Evolutionary conservation across 35 echinoderm and acorn worm genomes (phyloP).

Genomic region (Eucidaris tribuloides): DNA sequence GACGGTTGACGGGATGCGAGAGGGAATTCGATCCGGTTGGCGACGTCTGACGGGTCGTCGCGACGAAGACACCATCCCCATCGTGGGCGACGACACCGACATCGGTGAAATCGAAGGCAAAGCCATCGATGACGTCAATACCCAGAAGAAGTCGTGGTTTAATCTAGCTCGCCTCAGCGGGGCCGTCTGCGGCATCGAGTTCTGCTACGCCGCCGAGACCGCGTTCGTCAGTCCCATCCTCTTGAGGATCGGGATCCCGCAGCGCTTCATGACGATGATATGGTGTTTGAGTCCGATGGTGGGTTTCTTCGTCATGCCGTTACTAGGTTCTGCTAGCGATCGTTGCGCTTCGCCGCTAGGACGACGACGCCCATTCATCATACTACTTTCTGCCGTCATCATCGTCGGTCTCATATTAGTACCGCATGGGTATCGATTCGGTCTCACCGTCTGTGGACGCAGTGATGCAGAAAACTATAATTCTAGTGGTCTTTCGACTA

Average conservation of each 20-base stretch:
- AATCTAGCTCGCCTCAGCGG: slow-evolving; percentile 74
- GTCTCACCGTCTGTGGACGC: slow-evolving; percentile 28
- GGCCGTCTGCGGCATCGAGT: slow-evolving; percentile 98
- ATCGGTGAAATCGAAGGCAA: slow-evolving; percentile 7
- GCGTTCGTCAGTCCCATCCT: slow-evolving; percentile 94
- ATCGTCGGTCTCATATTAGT: slow-evolving; percentile 86
- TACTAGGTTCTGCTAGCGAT: slow-evolving; percentile 94
- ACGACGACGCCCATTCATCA: slow-evolving; percentile 91
- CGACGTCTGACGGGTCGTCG: slow-evolving; percentile 26
- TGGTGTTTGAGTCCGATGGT: slow-evolving; percentile 94
- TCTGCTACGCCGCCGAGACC: slow-evolving; percentile 98
- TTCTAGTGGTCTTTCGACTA: too few species aligned
- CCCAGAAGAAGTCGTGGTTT: slow-evolving; percentile 32
- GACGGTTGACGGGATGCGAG: slow-evolving; percentile 18
- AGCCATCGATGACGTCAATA: slow-evolving; percentile 20
- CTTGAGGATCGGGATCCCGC: slow-evolving; percentile 70
- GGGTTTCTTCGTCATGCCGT: slow-evolving; percentile 86
- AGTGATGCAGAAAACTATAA: background rate
- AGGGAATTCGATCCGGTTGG: slow-evolving; percentile 10
- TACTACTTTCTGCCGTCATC: slow-evolving; percentile 75
- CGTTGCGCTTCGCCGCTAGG: slow-evolving; percentile 76
- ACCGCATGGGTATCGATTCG: slow-evolving; percentile 76
- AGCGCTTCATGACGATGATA: slow-evolving; percentile 91
- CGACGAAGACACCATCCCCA: slow-evolving; percentile 20
- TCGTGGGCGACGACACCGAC: slow-evolving; percentile 14